These are phyloP conservation scores for Nerophis lumbriciformis DNA, from an alignment of 2,113 vertebrate species.

Conservation along the genomic window DNA sequence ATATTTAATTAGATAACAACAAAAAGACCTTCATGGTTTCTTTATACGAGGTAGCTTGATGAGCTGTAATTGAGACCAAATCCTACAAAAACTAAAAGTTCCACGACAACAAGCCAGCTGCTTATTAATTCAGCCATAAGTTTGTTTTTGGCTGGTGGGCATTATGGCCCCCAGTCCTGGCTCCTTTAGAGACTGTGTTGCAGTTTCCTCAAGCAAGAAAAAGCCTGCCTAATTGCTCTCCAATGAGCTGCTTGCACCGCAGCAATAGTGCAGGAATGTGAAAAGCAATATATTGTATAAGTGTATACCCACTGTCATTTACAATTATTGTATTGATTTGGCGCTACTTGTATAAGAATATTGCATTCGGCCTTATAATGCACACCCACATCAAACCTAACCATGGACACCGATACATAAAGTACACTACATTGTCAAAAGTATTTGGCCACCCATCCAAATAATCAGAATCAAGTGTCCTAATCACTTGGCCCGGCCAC, in stretches of 20 bases:
- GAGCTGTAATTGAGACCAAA: not conserved
- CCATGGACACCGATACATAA: no score
- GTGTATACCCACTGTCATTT: not conserved
- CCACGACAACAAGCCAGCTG: not conserved
- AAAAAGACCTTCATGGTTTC: not conserved
- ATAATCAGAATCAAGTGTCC: no score
- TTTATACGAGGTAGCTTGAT: no score
- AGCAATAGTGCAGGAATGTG: not conserved
- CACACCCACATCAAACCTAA: not conserved
- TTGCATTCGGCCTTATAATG: not conserved
- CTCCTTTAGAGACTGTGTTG: constrained; percentile 2
- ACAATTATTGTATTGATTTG: not conserved
- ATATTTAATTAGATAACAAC: not conserved
- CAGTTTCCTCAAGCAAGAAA: constrained; percentile 5
- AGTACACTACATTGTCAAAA: no score
- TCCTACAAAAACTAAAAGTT: not conserved
- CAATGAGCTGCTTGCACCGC: not conserved
- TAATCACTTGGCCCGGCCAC: no score
- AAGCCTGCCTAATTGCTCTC: not conserved
- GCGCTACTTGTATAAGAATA: not conserved
- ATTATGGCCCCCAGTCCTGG: not conserved
- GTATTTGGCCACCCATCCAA: no score
- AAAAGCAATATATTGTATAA: not conserved
- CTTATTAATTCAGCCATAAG: not conserved
- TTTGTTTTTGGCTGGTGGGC: not conserved